These are phyloP conservation scores for Salarias fasciatus DNA, from an alignment of 2,797 vertebrate species.

Conservation along the genomic window DNA sequence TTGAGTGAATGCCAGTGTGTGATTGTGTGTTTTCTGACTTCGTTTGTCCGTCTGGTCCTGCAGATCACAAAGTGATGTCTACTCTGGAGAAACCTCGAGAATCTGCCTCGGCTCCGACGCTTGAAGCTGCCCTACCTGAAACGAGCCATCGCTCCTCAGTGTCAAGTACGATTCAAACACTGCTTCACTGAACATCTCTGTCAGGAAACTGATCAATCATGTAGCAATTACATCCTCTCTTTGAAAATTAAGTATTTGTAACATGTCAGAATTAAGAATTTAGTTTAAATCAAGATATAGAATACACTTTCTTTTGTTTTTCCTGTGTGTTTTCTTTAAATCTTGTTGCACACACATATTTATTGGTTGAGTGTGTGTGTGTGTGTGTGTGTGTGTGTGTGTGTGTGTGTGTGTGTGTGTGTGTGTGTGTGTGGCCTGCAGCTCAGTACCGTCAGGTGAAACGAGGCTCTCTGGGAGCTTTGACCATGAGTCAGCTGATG, in stretches of 20 bases:
- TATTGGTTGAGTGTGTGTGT: too few relatives aligned
- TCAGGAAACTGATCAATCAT: neutral
- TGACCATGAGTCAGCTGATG: slow-evolving; percentile 98
- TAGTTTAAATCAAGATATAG: too few relatives aligned
- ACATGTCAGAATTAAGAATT: too few relatives aligned
- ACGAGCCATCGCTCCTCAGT: slow-evolving; percentile 95
- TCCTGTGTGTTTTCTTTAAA: too few relatives aligned
- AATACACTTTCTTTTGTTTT: too few relatives aligned
- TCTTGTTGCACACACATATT: too few relatives aligned
- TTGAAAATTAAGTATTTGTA: slow-evolving; percentile 1
- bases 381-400: slow-evolving; percentile 32
- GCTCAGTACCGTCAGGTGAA: slow-evolving; percentile 99
- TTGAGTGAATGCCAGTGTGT: too few relatives aligned
- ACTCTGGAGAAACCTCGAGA: slow-evolving; percentile 96
- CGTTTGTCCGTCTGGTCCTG: slow-evolving; percentile 61
- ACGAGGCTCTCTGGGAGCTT: slow-evolving; percentile 95
- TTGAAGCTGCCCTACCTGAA: slow-evolving; percentile 93
- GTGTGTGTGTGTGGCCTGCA: slow-evolving; percentile 69
- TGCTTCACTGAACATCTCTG: slow-evolving; percentile 1
- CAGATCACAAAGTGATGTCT: slow-evolving; percentile 94
- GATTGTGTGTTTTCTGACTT: too few relatives aligned
- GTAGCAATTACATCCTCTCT: neutral
- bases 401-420: too few relatives aligned
- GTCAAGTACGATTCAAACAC: slow-evolving; percentile 88
- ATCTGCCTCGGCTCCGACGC: slow-evolving; percentile 94